Base-by-base conservation (phyloP, 1,140 invertebrate species). In the Oreohelix idahoensis region DNA sequence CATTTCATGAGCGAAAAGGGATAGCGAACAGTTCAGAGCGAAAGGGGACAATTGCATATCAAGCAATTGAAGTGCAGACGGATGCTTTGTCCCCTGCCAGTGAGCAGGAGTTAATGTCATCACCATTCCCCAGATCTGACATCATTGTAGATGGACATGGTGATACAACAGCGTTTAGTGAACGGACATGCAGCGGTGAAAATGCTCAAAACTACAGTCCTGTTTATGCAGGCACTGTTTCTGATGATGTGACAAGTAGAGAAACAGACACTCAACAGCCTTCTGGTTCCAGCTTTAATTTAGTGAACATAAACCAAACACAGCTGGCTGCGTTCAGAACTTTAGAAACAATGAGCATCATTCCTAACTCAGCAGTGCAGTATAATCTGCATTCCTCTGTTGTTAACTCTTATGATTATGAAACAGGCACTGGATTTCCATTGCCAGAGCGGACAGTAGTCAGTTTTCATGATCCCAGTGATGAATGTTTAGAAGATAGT, bases 141-240 rank as follows among this genome's bases (percentile, higher is more conserved):
- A 87, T 87, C 45, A 66, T 87, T 74, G 86, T 87, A 35, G 84
- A 79, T 49, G 86, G 86, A 0, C 86, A 87, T 76, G 84, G 71
- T 8, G 49, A 84, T 29, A 66, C 74, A 36, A 32, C 63, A 51
- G 75, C 77, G 20, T 51, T 17, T 1, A 38, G n/a, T 53, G 66
- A 63, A 13, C 4, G 1, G 1, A 45, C 8, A 38, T n/a, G 26
- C 20, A 39, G 29, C 71, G 32, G 26, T 45, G 70, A 53, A 78
- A 26, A 5, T 5, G 42, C 71, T 20, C 66, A 53, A 73, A 73
- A 78, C 66, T 32, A 83, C 10, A 75, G 71, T 51, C 71, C 80
- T 20, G 49, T 74, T 39, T 81, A 81, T 81, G 69, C 69, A 71
- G 51, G 69, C 20, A 35, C 66, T 74, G 51, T 35, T 13, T n/a